Conservation (phyloP, 2,113 vertebrate species). For the Hemiprocne comata region DNA sequence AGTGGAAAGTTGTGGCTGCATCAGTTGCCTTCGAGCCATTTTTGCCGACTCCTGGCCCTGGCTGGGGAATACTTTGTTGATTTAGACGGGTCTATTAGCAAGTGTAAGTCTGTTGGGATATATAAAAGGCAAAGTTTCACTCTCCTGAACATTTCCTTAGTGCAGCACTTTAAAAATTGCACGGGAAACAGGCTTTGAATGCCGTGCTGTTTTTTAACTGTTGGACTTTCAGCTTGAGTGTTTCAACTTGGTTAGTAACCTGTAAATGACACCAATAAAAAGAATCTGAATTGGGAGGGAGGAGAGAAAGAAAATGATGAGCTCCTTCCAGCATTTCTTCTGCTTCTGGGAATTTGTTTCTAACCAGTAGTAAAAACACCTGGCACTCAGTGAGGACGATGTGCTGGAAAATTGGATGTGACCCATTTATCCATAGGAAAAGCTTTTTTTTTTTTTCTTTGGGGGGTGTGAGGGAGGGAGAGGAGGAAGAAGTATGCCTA, state of each 20-base stretch:
- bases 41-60: slow-evolving; percentile 21
- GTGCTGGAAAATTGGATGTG: neutral
- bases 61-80: slow-evolving; percentile 66
- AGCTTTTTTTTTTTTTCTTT: neutral
- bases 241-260: slow-evolving; percentile 71
- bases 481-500: rapidly evolving
- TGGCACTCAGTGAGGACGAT: neutral
- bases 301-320: neutral
- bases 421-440: neutral
- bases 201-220: slow-evolving; percentile 54
- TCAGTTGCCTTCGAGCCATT: slow-evolving; percentile 40
- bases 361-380: neutral
- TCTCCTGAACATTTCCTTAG: slow-evolving; percentile 58
- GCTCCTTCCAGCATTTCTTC: neutral
- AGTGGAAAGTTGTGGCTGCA: slow-evolving; percentile 57
- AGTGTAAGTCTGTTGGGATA: slow-evolving; percentile 58
- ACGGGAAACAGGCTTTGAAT: slow-evolving; percentile 24
- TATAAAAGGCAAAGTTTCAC: slow-evolving; percentile 55
- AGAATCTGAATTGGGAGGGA: slow-evolving; percentile 8
- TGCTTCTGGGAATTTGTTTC: slow-evolving; percentile 10
- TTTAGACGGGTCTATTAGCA: slow-evolving; percentile 67
- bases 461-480: no score
- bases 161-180: slow-evolving; percentile 60
- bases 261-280: slow-evolving; percentile 66
- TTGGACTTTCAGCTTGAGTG: slow-evolving; percentile 63